These are phyloP conservation scores for Cebidichthys violaceus DNA, from an alignment of 2,113 vertebrate genomes.

Conservation along the genomic window DNA sequence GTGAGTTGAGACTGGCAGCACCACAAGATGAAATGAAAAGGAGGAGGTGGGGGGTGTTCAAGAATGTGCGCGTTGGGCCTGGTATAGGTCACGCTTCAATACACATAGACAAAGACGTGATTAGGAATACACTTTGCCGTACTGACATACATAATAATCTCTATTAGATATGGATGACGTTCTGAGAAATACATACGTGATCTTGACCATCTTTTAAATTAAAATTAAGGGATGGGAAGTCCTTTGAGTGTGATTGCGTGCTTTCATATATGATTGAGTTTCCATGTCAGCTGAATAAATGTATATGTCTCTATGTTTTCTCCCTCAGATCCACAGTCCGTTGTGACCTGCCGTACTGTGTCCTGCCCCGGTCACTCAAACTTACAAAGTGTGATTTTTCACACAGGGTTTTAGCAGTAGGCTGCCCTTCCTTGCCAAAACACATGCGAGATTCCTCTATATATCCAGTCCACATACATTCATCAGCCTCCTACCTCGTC, in stretches of 20 bases:
- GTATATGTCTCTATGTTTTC: constrained; percentile 9
- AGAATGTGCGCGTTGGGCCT: constrained; percentile 35
- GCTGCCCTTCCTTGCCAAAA: constrained; percentile 52
- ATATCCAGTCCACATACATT: constrained; percentile 58
- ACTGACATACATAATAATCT: constrained; percentile 11
- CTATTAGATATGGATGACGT: constrained; percentile 16
- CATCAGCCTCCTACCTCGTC: constrained; percentile 65
- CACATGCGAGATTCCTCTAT: constrained; percentile 50
- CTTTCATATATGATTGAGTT: not conserved
- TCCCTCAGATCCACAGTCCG: constrained; percentile 9
- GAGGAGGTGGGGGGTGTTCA: constrained; percentile 28
- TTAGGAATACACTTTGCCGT: constrained; percentile 27
- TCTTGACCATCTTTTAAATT: constrained; percentile 12
- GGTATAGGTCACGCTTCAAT: constrained; percentile 49
- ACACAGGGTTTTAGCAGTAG: constrained; percentile 38
- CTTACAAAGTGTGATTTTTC: constrained; percentile 60
- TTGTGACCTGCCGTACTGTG: constrained; percentile 22
- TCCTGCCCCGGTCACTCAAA: constrained; percentile 35
- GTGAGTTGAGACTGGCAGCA: constrained; percentile 54
- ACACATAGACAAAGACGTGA: constrained; percentile 45
- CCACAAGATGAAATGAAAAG: constrained; percentile 60
- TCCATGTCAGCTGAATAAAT: constrained; percentile 32
- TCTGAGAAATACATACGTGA: constrained; percentile 10
- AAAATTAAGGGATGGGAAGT: not conserved
- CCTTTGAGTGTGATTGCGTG: not conserved